Conservation (phyloP, 2,888 invertebrate genomes). For the Andricus quercusramuli region DNA sequence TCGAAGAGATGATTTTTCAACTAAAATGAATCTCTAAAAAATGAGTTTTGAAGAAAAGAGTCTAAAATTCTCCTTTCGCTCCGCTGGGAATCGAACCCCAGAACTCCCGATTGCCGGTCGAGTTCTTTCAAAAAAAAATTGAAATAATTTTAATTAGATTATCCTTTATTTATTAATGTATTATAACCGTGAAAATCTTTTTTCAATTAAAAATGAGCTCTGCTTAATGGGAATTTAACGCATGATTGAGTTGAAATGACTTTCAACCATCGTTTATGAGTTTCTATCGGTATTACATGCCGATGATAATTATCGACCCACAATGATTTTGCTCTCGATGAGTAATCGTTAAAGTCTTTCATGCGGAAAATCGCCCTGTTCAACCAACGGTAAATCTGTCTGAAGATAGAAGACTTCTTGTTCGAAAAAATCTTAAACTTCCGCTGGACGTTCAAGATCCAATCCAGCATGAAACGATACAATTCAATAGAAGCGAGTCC, state of each 20-base stretch:
- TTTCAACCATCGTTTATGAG: too few relatives aligned
- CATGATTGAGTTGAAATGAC: too few relatives aligned
- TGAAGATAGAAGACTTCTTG: slow-evolving; percentile 43
- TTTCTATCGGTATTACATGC: not conserved
- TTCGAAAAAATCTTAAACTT: slow-evolving; percentile 43
- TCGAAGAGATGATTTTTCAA: too few relatives aligned
- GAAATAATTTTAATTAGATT: not conserved
- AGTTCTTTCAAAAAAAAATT: too few relatives aligned
- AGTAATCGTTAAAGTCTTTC: slow-evolving; percentile 56
- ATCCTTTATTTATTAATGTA: not conserved
- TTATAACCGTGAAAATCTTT: not conserved
- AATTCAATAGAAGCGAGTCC: not conserved
- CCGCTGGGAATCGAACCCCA: too few relatives aligned
- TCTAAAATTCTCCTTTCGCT: too few relatives aligned
- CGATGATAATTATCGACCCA: slow-evolving; percentile 38
- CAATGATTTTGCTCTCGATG: slow-evolving; percentile 19
- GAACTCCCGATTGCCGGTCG: too few relatives aligned
- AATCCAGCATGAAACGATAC: not conserved
- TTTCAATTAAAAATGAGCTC: not conserved
- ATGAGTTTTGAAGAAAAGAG: too few relatives aligned
- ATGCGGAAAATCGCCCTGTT: slow-evolving; percentile 62
- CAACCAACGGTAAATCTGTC: slow-evolving; percentile 59
- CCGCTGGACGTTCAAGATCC: slow-evolving; percentile 32
- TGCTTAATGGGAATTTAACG: too few relatives aligned
- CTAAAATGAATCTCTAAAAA: too few relatives aligned